Evolutionary conservation across 2,888 invertebrate species (phyloP).

Genomic region (Diachrysia chrysitis): DNA sequence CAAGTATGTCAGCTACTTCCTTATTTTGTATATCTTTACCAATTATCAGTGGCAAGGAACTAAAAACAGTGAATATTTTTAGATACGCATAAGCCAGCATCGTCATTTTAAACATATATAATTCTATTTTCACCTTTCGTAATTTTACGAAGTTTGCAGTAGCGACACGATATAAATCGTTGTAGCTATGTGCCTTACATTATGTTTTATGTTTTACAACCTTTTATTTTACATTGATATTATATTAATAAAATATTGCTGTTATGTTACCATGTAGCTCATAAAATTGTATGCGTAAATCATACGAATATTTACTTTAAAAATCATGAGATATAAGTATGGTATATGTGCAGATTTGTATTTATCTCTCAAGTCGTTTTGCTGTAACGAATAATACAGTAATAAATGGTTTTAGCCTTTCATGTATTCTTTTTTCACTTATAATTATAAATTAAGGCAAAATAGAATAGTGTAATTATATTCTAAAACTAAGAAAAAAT

Average conservation of each 20-base stretch:
- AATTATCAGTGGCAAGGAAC: conserved; percentile 60
- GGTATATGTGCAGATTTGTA: too few relatives aligned
- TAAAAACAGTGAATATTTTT: conserved; percentile 62
- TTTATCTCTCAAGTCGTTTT: too few relatives aligned
- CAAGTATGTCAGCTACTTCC: conserved; percentile 48
- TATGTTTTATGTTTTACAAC: conserved; percentile 29
- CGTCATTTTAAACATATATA: conserved; percentile 39
- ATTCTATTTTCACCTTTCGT: conserved; percentile 55
- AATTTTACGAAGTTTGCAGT: conserved; percentile 14
- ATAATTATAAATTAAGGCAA: too few relatives aligned
- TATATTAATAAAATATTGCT: conserved; percentile 14
- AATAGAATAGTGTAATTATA: too few relatives aligned
- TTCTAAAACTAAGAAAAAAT: too few relatives aligned
- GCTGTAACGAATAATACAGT: too few relatives aligned
- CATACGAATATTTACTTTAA: background rate
- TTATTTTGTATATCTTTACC: conserved; percentile 44
- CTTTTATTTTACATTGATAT: conserved; percentile 19
- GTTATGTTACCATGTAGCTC: background rate
- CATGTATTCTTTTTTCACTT: too few relatives aligned
- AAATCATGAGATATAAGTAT: too few relatives aligned
- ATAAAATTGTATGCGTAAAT: background rate
- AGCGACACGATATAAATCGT: conserved; percentile 12
- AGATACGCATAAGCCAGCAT: conserved; percentile 55
- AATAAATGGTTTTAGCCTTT: too few relatives aligned
- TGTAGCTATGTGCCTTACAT: background rate